Evolutionary conservation across 2,113 vertebrate genomes (phyloP).

Genomic region (Arothron firmamentum): DNA sequence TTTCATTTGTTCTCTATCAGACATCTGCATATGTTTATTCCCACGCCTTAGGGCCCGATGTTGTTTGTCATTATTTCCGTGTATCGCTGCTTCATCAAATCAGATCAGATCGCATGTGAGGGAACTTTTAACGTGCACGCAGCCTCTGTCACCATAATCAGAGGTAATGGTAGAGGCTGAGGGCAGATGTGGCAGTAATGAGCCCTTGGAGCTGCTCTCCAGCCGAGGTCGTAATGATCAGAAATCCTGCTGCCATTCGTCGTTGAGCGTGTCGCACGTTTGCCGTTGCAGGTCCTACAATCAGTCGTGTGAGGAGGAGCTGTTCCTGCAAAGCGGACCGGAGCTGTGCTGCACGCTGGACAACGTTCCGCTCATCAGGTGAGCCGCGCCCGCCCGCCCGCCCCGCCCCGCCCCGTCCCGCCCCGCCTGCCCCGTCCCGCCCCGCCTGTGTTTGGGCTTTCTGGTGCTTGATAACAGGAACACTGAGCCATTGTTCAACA

Average conservation of each 20-base stretch:
- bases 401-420: too few relatives aligned
- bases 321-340: conserved; percentile 69
- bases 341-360: conserved; percentile 75
- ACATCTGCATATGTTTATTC: background rate
- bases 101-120: too few relatives aligned
- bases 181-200: too few relatives aligned
- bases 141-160: too few relatives aligned
- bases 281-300: conserved; percentile 71
- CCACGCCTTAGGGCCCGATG: too few relatives aligned
- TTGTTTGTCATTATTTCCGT: too few relatives aligned
- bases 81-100: too few relatives aligned
- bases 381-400: conserved; percentile 22
- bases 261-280: background rate
- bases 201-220: too few relatives aligned
- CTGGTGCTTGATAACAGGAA: conserved; percentile 46
- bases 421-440: conserved; percentile 22
- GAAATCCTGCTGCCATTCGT: background rate
- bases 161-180: too few relatives aligned
- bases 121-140: too few relatives aligned
- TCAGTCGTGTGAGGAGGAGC: conserved; percentile 74
- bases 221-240: background rate
- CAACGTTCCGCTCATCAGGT: conserved; percentile 77
- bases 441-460: background rate
- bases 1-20: background rate
- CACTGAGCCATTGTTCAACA: conserved; percentile 50